Conservation (phyloP, 2,888 invertebrate genomes). For the Drosophila picticornis region DNA sequence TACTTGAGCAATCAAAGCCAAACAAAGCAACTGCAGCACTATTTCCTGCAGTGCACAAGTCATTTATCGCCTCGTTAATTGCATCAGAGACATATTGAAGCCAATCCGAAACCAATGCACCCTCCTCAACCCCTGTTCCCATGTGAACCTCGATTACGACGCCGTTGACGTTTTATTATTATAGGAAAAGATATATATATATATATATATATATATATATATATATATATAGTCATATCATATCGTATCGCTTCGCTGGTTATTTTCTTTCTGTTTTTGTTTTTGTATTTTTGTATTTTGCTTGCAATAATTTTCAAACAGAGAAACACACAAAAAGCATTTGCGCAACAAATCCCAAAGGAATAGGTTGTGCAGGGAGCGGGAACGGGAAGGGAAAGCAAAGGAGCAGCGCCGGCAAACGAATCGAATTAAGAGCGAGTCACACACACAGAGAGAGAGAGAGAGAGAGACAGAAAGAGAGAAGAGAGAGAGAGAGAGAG, state of each 20-base stretch:
- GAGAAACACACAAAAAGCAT: constrained; percentile 80
- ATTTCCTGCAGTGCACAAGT: constrained; percentile 38
- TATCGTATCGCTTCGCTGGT: constrained; percentile 27
- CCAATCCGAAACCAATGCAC: constrained; percentile 28
- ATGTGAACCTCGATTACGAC: constrained; percentile 18
- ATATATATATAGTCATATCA: constrained; percentile 16
- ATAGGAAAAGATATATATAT: constrained; percentile 1
- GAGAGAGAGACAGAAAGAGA: constrained; percentile 28
- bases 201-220: neutral
- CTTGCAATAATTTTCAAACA: constrained; percentile 79
- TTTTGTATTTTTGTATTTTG: constrained; percentile 48
- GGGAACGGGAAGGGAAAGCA: constrained; percentile 41
- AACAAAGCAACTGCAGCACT: neutral
- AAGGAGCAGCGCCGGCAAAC: constrained; percentile 73
- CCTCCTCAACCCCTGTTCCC: neutral
- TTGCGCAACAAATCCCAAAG: constrained; percentile 75
- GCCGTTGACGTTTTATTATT: constrained; percentile 23
- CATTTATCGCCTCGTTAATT: constrained; percentile 68
- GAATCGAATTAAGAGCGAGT: constrained; percentile 84
- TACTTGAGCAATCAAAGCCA: neutral
- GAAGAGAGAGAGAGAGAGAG: neutral
- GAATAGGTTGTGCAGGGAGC: constrained; percentile 14
- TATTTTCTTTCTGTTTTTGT: constrained; percentile 23
- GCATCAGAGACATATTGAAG: constrained; percentile 65
- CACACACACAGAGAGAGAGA: constrained; percentile 9